phyloP scores from a whole-genome alignment of 2,888 invertebrate species.

The Rhogogaster chlorosoma region DNA sequence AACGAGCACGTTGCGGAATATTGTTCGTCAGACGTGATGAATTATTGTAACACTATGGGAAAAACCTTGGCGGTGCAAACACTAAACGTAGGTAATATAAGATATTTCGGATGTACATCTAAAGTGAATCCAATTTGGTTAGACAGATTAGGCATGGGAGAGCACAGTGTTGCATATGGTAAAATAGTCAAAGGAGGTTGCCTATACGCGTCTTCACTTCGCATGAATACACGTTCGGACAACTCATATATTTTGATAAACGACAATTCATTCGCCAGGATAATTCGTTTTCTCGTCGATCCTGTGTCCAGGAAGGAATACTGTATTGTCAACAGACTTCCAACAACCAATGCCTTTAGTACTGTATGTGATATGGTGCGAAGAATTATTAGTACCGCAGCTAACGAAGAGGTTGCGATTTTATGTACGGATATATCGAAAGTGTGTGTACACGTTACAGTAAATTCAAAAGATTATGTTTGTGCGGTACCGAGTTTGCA shows the following conservation, averaged over 20 bases:
- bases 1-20: background rate
- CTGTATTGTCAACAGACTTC: conserved; percentile 25
- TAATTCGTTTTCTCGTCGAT: conserved; percentile 40
- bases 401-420: background rate
- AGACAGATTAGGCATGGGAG: background rate
- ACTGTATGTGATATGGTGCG: conserved; percentile 18
- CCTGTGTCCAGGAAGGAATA: conserved; percentile 20
- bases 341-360: conserved; percentile 7
- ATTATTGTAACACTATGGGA: background rate
- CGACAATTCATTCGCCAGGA: background rate
- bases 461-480: conserved; percentile 17
- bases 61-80: background rate
- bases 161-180: background rate
- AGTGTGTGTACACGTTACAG: conserved; percentile 34
- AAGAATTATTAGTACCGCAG: background rate
- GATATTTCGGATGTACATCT: background rate
- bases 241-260: background rate
- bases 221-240: background rate
- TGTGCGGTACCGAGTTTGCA: conserved; percentile 26
- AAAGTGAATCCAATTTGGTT: background rate
- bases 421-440: conserved; percentile 33
- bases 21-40: background rate
- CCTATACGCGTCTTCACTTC: background rate
- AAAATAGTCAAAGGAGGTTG: conserved; percentile 12
- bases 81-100: background rate